Evolutionary conservation across 2,113 vertebrate genomes (phyloP).

Genomic region (Micronycteris hirsuta): DNA sequence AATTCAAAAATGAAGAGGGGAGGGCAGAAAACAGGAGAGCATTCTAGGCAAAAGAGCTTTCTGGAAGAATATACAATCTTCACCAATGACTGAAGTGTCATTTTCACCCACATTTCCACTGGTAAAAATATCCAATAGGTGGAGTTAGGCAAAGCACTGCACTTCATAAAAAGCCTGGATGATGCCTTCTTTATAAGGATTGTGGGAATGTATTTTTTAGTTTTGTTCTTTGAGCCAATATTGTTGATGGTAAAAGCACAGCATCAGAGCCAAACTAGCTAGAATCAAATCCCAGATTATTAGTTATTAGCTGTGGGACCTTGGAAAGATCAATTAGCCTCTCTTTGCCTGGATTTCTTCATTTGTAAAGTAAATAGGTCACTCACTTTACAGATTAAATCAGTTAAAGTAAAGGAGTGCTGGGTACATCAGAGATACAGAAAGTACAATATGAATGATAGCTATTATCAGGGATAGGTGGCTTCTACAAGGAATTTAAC

Average conservation of each 20-base stretch:
- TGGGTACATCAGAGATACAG: neutral
- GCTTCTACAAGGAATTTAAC: neutral
- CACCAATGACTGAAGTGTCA: neutral
- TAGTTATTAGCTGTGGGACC: neutral
- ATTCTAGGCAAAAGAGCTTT: neutral
- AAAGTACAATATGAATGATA: neutral
- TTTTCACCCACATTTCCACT: neutral
- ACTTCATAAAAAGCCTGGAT: neutral
- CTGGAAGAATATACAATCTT: neutral
- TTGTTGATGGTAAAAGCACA: neutral
- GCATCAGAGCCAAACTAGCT: neutral
- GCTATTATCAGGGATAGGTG: neutral
- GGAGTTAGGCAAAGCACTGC: neutral
- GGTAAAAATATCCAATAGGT: neutral
- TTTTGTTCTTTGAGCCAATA: neutral
- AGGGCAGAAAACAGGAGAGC: neutral
- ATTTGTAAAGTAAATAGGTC: neutral
- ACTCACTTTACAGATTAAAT: neutral
- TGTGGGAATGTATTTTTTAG: neutral
- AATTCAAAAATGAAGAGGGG: neutral
- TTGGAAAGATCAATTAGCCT: neutral
- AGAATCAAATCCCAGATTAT: neutral
- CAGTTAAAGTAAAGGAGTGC: neutral
- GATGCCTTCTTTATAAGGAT: neutral
- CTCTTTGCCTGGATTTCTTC: neutral